These are phyloP conservation scores for Thalpophila matura DNA, from an alignment of 2,888 invertebrate genomes.

Conservation along the genomic window DNA sequence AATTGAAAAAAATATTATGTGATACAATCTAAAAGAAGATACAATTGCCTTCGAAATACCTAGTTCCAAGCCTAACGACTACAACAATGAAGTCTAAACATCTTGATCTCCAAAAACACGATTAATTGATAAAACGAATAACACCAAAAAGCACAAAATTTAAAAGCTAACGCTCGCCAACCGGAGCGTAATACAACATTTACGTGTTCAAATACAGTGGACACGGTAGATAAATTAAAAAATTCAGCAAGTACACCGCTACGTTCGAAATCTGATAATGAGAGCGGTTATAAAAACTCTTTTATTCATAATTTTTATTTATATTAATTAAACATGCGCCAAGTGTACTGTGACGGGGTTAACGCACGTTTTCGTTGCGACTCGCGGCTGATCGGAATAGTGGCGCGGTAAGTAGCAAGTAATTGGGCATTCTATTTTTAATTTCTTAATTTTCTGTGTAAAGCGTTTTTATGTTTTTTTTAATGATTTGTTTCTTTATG, in stretches of 20 bases:
- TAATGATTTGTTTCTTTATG: no score
- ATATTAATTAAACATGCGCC: conserved; percentile 85
- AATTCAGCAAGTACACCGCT: conserved; percentile 72
- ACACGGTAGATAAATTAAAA: conserved; percentile 84
- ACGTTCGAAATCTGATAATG: conserved; percentile 79
- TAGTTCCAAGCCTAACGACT: no score
- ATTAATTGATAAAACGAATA: conserved; percentile 61
- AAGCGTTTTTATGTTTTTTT: not conserved
- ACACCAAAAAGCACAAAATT: conserved; percentile 51
- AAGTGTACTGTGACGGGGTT: conserved; percentile 87
- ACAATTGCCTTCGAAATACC: no score
- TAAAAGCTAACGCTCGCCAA: conserved; percentile 71
- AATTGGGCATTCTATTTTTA: conserved; percentile 31
- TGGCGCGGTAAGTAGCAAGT: conserved; percentile 26
- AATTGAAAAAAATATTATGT: no score
- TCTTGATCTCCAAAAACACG: conserved; percentile 27
- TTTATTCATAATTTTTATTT: conserved; percentile 82
- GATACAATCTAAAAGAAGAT: not conserved
- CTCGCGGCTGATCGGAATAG: conserved; percentile 57
- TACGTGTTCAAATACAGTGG: conserved; percentile 75
- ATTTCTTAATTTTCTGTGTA: not conserved
- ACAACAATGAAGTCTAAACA: conserved; percentile 11
- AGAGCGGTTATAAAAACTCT: conserved; percentile 74
- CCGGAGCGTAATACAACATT: conserved; percentile 74
- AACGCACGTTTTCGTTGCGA: conserved; percentile 75